phyloP scores from a whole-genome alignment of 2,113 vertebrate species.

The Apodemus speciosus region DNA sequence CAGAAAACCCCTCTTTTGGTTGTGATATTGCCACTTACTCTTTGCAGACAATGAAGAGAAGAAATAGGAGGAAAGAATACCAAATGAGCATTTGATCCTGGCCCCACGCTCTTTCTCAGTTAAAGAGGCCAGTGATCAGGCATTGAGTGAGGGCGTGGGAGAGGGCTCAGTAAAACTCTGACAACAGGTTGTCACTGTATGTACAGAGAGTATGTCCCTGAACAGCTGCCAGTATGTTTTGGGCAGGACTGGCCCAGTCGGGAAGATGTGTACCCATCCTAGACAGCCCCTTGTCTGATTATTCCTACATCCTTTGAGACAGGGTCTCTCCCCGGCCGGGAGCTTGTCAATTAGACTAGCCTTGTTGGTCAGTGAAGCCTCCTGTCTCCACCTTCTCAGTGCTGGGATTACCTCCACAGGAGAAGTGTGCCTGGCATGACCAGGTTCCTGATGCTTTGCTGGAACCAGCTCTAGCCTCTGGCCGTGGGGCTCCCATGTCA shows the following conservation, averaged over 20 bases:
- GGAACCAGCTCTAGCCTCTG: neutral
- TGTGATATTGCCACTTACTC: neutral
- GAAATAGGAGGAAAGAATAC: neutral
- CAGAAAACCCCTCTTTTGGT: neutral
- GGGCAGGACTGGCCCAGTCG: neutral
- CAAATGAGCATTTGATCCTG: neutral
- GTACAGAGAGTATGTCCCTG: neutral
- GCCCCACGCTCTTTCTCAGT: neutral
- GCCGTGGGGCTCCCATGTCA: neutral
- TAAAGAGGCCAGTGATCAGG: neutral
- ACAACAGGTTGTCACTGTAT: neutral
- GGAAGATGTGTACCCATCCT: neutral
- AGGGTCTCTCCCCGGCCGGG: neutral
- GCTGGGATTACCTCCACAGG: neutral
- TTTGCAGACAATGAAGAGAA: neutral
- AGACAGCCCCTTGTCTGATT: neutral
- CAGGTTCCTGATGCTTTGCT: neutral
- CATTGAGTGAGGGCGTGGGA: neutral
- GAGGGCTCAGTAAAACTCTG: neutral
- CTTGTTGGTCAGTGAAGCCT: neutral
- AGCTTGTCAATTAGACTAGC: neutral
- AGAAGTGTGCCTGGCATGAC: neutral
- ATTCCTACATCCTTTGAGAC: neutral
- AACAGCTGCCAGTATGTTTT: no score
- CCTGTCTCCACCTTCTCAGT: neutral